Evolutionary conservation across 2,888 invertebrate genomes (phyloP), one percentile per base, ranked within the genome.

Genomic region (Heliconius aoede): DNA sequence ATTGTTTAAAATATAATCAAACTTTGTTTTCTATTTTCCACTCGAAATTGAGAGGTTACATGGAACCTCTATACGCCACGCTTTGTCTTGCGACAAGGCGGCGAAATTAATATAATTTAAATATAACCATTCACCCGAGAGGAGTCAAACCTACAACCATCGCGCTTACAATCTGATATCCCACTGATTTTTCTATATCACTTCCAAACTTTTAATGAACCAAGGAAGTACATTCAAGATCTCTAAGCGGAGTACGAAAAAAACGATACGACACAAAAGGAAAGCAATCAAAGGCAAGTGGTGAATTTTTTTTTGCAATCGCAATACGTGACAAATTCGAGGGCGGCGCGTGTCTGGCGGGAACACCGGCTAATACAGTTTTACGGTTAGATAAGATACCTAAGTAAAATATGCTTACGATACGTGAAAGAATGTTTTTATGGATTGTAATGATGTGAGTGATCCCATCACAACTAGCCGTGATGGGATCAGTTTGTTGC

Each of bases 271-370:
- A 72, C 11, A 72, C 72, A 72, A 61, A 80, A 78, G 77, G 74
- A 77, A 80, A 76, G 78, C 81, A 80, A 80, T 82, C 81, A 79
- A 76, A 79, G 76, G 72, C 72, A 77, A 81, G 79, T 77, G 80
- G 78, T 72, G 76, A 79, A 77, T 73, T 15, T 80, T 81, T 82
- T 82, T 78, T 77, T 80, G 79, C 65, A 76, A 78, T 51, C 40
- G 55, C 26, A 58, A 80, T 80, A 81, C 82, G 82, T 82, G 82
- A 81, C 81, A 77, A 79, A 80, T 77, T 77, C 69, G 60, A 67
- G 58, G 72, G 32, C 28, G 64, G 71, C 67, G 73, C 78, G 79
- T 77, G 79, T 61, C 60, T 40, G 13, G 40, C 60, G 36, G 60
- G 40, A 61, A 32, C 74, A 76, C 64, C 58, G 76, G 61, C 71